These are phyloP conservation scores for Mustela nigripes DNA, from an alignment of 2,113 vertebrate genomes.

Conservation along the genomic window DNA sequence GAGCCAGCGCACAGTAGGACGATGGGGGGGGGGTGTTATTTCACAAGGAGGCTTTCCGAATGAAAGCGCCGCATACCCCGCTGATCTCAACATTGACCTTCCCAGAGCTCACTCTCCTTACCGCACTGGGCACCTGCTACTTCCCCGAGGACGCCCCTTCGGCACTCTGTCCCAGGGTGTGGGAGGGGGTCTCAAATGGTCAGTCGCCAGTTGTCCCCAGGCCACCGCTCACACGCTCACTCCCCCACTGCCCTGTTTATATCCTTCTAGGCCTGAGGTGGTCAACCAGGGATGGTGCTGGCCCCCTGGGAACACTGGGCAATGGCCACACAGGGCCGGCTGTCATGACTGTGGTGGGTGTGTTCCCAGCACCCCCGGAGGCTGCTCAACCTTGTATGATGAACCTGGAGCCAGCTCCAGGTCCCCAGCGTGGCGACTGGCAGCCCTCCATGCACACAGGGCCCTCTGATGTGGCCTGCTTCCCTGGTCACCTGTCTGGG, in stretches of 20 bases:
- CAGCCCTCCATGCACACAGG: neutral
- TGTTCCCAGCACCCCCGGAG: neutral
- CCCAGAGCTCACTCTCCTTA: neutral
- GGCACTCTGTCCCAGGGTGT: neutral
- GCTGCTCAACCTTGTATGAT: neutral
- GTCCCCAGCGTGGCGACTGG: neutral
- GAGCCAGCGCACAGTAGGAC: neutral
- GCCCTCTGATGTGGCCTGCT: neutral
- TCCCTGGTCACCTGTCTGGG: neutral
- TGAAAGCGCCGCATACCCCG: no score
- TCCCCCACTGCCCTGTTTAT: neutral
- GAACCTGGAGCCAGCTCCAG: neutral
- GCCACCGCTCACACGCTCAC: no score
- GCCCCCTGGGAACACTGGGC: neutral
- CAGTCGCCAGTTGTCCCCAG: neutral
- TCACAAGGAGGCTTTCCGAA: no score
- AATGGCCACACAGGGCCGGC: no score
- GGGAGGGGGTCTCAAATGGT: neutral
- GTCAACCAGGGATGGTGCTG: neutral
- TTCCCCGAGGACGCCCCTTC: neutral
- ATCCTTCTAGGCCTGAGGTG: neutral
- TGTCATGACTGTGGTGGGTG: neutral
- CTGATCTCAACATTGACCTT: neutral
- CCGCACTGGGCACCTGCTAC: neutral
- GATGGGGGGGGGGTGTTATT: accelerated